Base-by-base conservation (phyloP, 2,888 invertebrate genomes). In the Tineola bisselliella region DNA sequence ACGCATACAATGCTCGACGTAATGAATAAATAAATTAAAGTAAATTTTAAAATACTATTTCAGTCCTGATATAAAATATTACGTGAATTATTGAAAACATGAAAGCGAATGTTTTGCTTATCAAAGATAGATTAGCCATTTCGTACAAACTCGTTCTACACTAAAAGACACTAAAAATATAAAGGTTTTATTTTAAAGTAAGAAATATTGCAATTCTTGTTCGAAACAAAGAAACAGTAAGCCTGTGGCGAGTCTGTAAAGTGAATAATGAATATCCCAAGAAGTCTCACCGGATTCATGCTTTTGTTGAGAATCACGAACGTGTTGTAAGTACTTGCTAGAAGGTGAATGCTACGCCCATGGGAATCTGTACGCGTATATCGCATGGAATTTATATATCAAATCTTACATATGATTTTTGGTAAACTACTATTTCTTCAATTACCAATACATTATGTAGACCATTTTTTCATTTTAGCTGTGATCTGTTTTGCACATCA, bases 181-280 rank as follows among this genome's bases (percentile, higher is more conserved):
- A 38, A 38, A 38, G 38, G n/a, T 38, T 11, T 48, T 48, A 18
- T 6, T 18, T 38, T 38, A 38, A 56, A 56, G 56, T 10, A 58
- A 33, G 58, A 58, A 58, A 58, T 58, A 58, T 58, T 1, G 58
- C 18, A 17, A 33, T 31, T 17, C 15, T 3, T 58, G 63, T 61
- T 66, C 63, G 67, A 69, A 69, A 74, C 73, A 74, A 72, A 73
- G 74, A 71, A 70, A 70, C 68, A 66, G 25, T 31, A 56, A 58
- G 48, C n/a, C 59, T 72, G 71, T 72, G 73, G 68, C 67, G 66
- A 68, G 69, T 68, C 68, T 62, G 65, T 62, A 52, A 61, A 67
- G 68, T 73, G 71, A 74, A 72, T 74, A 73, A 75, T 74, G 72
- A 77, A 77, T 74, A 72, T 58, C 58, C 58, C 13, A 54, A 48